Conservation (phyloP, 2,113 vertebrate species). For the Glaucidium brasilianum region DNA sequence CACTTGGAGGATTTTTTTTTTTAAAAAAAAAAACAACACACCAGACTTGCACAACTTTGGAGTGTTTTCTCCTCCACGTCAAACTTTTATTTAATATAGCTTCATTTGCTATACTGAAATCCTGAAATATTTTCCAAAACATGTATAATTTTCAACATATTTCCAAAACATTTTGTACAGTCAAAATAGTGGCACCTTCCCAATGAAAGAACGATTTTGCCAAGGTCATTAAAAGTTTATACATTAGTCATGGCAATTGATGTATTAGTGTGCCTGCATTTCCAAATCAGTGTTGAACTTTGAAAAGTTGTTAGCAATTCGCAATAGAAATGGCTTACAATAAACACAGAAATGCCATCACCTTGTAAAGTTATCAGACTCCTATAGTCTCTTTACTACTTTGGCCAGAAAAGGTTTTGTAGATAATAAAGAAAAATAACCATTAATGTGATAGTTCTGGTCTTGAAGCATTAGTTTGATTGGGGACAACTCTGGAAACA, state of each 20-base stretch:
- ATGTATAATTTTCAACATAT: slow-evolving; percentile 54
- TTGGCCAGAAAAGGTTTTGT: slow-evolving; percentile 25
- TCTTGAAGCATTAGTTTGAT: slow-evolving; percentile 19
- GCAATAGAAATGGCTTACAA: slow-evolving; percentile 46
- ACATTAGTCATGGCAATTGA: slow-evolving; percentile 13
- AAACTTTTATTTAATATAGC: slow-evolving; percentile 19
- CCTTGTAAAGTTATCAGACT: slow-evolving; percentile 29
- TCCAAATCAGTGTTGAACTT: slow-evolving; percentile 37
- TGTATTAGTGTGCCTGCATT: slow-evolving; percentile 41
- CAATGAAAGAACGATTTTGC: slow-evolving; percentile 27
- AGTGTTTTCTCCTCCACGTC: background rate
- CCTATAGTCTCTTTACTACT: slow-evolving; percentile 12
- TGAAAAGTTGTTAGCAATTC: slow-evolving; percentile 48
- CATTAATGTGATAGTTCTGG: slow-evolving; percentile 28
- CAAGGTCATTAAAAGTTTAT: slow-evolving; percentile 40
- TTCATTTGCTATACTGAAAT: slow-evolving; percentile 48
- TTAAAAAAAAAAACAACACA: background rate
- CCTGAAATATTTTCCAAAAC: slow-evolving; percentile 57
- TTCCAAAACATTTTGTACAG: slow-evolving; percentile 66
- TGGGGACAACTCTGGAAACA: slow-evolving; percentile 3
- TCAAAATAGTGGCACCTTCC: slow-evolving; percentile 65
- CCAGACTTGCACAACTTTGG: background rate
- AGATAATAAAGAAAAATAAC: slow-evolving; percentile 45
- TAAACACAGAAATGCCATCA: slow-evolving; percentile 37
- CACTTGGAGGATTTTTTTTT: background rate